Conservation (phyloP, 1,140 invertebrate genomes). For the Drosophila paulistorum region DNA sequence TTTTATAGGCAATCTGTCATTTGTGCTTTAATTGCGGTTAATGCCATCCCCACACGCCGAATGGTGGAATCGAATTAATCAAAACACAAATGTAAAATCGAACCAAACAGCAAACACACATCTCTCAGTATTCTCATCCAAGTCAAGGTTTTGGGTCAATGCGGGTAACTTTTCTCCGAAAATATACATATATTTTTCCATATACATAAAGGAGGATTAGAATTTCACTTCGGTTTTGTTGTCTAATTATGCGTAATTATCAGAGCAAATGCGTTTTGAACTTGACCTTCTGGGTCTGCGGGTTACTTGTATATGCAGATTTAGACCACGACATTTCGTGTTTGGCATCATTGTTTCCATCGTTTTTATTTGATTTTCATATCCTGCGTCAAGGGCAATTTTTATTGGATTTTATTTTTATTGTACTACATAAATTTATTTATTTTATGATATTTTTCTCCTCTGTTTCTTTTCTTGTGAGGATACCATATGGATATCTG, state of each 20-base stretch:
- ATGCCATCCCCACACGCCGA: constrained; percentile 31
- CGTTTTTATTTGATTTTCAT: constrained; percentile 36
- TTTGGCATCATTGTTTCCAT: constrained; percentile 3
- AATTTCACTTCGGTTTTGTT: constrained; percentile 39
- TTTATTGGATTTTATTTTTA: constrained; percentile 76
- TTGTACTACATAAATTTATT: constrained; percentile 71
- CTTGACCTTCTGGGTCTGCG: constrained; percentile 62
- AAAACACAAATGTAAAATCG: constrained; percentile 25
- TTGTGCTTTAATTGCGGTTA: constrained; percentile 63
- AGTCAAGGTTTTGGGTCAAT: constrained; percentile 15
- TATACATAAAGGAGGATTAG: constrained; percentile 30
- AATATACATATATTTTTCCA: constrained; percentile 31
- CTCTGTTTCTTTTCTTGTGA: constrained; percentile 28
- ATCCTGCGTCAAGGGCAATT: constrained; percentile 48
- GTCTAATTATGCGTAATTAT: constrained; percentile 69
- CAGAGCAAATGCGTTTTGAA: constrained; percentile 42
- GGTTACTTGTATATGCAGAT: constrained; percentile 9
- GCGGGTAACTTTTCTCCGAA: constrained; percentile 32
- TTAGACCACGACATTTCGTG: constrained; percentile 21
- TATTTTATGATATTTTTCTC: constrained; percentile 62
- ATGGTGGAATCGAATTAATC: constrained; percentile 57
- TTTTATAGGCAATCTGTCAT: constrained; percentile 65
- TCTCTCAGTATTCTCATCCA: background rate
- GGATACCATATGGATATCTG: constrained; percentile 68
- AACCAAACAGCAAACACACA: background rate